Percentiles rank a stretch among this genome's conserved stretches.
phyloP scores from a whole-genome alignment of 2,113 vertebrate species.

The Ochotona curzoniae region DNA sequence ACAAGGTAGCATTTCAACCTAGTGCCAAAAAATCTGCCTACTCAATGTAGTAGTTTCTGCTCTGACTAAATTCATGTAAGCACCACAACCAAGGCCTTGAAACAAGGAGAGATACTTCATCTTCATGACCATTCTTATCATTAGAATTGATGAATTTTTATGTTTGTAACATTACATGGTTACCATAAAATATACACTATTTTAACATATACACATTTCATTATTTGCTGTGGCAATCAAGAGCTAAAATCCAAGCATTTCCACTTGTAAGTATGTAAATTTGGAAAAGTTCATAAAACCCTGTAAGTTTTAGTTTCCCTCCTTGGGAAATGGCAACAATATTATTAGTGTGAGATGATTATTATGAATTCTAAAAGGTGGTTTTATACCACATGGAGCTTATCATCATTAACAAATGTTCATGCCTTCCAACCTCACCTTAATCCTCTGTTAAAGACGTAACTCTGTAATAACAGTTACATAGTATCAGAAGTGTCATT shows the following conservation, averaged over 20 bases:
- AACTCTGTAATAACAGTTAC: not conserved
- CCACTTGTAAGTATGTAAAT: not conserved
- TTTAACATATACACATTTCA: not conserved
- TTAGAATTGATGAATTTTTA: not conserved
- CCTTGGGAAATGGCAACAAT: not conserved
- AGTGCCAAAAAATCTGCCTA: not conserved
- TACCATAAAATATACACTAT: not conserved
- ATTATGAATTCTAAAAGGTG: constrained; percentile 4
- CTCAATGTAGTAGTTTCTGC: not conserved
- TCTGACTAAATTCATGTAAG: not conserved
- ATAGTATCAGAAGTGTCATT: not conserved
- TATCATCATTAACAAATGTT: not conserved
- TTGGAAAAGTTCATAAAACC: not conserved
- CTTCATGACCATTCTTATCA: not conserved
- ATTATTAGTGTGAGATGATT: not conserved
- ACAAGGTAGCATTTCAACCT: not conserved
- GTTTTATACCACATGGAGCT: not conserved
- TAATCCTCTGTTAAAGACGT: not conserved
- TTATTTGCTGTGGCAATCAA: not conserved
- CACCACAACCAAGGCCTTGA: not conserved
- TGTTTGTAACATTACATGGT: not conserved
- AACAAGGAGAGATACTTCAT: not conserved
- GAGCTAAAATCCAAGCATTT: not conserved
- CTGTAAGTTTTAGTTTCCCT: not conserved
- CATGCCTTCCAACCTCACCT: not conserved